phyloP scores from a whole-genome alignment of 2,113 vertebrate genomes.

The Sapajus apella region DNA sequence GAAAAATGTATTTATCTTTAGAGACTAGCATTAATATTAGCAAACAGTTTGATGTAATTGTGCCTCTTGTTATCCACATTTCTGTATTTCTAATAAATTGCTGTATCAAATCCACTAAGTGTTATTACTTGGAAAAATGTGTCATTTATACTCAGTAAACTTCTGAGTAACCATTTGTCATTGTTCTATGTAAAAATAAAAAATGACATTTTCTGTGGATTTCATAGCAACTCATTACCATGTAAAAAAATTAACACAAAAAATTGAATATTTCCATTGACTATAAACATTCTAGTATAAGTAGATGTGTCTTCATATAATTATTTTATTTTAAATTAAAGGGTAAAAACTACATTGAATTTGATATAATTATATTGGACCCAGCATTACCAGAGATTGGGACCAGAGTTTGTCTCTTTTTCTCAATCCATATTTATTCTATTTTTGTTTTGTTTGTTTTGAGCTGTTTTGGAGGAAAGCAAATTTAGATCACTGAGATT shows the following conservation, averaged over 20 bases:
- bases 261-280: background rate
- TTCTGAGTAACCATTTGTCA: slow-evolving; percentile 29
- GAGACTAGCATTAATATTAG: slow-evolving; percentile 14
- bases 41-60: background rate
- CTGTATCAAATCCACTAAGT: background rate
- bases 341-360: background rate
- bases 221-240: background rate
- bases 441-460: slow-evolving; percentile 24
- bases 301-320: background rate
- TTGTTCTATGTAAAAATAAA: slow-evolving; percentile 5
- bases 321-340: slow-evolving; percentile 43
- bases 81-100: background rate
- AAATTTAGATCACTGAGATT: background rate
- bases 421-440: background rate
- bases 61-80: background rate
- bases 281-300: background rate
- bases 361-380: background rate
- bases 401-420: background rate
- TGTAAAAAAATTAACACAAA: background rate
- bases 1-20: background rate
- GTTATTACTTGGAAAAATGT: slow-evolving; percentile 30
- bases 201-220: background rate
- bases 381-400: background rate
- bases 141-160: background rate
- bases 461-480: background rate